Conservation (phyloP, 2,797 vertebrate species). For the Pantherophis alleghaniensis region DNA sequence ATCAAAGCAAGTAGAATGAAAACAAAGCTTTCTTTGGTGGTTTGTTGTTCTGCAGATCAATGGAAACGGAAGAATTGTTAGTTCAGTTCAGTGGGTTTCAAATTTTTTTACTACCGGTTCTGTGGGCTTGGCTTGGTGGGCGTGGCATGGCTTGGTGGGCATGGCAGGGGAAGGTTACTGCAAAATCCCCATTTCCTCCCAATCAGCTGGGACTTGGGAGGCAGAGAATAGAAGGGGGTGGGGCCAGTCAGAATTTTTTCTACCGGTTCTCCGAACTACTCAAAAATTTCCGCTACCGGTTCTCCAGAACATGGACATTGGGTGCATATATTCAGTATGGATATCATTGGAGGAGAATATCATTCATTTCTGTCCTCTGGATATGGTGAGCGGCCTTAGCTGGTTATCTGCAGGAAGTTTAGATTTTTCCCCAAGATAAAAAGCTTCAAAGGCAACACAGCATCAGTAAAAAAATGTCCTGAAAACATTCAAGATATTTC, state of each 20-base stretch:
- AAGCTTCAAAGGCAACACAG: background rate
- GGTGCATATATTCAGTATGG: background rate
- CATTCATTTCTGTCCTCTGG: background rate
- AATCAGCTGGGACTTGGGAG: too few relatives aligned
- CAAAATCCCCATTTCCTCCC: too few relatives aligned
- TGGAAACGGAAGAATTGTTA: background rate
- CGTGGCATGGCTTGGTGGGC: too few relatives aligned
- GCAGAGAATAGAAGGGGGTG: too few relatives aligned
- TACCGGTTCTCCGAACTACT: too few relatives aligned
- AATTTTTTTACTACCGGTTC: too few relatives aligned
- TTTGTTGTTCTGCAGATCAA: background rate
- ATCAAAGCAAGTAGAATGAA: background rate
- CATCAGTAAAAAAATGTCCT: background rate
- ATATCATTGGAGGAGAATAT: background rate
- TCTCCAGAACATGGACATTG: background rate
- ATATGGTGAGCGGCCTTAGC: background rate
- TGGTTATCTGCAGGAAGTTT: background rate
- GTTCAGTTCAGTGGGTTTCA: too few relatives aligned
- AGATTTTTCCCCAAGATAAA: background rate
- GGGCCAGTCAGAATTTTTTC: too few relatives aligned
- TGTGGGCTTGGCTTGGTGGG: too few relatives aligned
- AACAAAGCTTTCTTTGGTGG: background rate
- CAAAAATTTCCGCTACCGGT: too few relatives aligned
- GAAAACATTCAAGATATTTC: background rate
- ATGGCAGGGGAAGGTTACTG: too few relatives aligned